Conservation (phyloP, 2,888 invertebrate species). For the Drosophila eohydei region DNA sequence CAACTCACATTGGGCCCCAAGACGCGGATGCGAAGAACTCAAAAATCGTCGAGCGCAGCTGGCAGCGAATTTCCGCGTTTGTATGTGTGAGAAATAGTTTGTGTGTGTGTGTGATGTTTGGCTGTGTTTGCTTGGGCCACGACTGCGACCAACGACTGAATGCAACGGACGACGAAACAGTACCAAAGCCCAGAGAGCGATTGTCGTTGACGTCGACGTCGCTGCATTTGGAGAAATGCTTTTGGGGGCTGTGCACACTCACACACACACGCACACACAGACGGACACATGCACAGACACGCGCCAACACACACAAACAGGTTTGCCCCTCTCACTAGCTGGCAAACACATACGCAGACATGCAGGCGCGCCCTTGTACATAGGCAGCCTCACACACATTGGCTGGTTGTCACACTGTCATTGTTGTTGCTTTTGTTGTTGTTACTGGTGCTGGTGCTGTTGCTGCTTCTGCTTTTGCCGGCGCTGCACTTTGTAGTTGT, state of each 20-base stretch:
- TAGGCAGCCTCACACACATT: constrained; percentile 79
- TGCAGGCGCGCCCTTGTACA: constrained; percentile 68
- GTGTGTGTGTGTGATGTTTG: constrained; percentile 53
- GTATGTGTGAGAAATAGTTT: constrained; percentile 15
- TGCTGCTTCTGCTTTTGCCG: constrained; percentile 43
- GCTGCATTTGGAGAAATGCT: constrained; percentile 78
- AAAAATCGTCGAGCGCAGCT: constrained; percentile 59
- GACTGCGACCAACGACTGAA: constrained; percentile 48
- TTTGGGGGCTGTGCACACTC: constrained; percentile 73
- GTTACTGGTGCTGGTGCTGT: constrained; percentile 30
- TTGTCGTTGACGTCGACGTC: constrained; percentile 46
- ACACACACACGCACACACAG: constrained; percentile 6
- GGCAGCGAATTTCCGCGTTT: constrained; percentile 40
- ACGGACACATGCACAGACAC: constrained; percentile 15
- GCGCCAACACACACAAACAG: constrained; percentile 12
- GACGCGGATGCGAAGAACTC: constrained; percentile 79
- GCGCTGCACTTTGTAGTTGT: constrained; percentile 61
- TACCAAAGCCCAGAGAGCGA: constrained; percentile 60
- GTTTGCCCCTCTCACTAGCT: constrained; percentile 49
- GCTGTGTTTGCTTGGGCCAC: constrained; percentile 56
- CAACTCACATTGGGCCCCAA: constrained; percentile 78
- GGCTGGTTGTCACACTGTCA: constrained; percentile 52
- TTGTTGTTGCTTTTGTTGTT: constrained; percentile 18
- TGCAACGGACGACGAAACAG: constrained; percentile 65
- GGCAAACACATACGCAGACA: constrained; percentile 42